phyloP scores from a whole-genome alignment of 2,888 invertebrate genomes.

The Bombylius discolor region DNA sequence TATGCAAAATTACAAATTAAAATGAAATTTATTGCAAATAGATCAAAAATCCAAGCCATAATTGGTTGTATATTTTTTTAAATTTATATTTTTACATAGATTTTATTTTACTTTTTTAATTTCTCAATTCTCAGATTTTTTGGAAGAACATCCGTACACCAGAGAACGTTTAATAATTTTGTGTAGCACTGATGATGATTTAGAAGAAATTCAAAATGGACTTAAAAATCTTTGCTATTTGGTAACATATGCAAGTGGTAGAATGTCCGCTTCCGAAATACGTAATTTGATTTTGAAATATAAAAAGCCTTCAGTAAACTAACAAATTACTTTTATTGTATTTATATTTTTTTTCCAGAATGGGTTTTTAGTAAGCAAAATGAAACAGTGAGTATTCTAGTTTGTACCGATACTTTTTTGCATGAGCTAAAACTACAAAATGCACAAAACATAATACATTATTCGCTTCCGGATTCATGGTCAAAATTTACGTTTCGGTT shows the following conservation, averaged over 20 bases:
- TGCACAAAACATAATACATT: constrained; percentile 56
- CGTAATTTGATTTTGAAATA: not conserved
- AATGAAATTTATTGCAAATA: constrained; percentile 29
- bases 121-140: constrained; percentile 37
- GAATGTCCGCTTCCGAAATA: constrained; percentile 9
- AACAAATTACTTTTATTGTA: too few species aligned
- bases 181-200: constrained; percentile 45
- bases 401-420: constrained; percentile 57
- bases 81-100: not conserved
- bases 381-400: constrained; percentile 37
- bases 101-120: not conserved
- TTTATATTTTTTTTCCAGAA: constrained; percentile 3
- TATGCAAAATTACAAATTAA: constrained; percentile 47
- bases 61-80: constrained; percentile 2
- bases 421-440: constrained; percentile 49
- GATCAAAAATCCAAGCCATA: constrained; percentile 16
- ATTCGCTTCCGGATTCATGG: constrained; percentile 50
- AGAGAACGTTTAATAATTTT: constrained; percentile 47
- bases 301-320: too few species aligned
- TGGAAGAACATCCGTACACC: constrained; percentile 36
- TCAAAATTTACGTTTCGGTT: constrained; percentile 58
- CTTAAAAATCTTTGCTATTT: constrained; percentile 17
- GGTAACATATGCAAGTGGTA: not conserved
- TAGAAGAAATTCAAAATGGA: constrained; percentile 30
- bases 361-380: not conserved